These are phyloP conservation scores for Tupiocoris notatus DNA, from an alignment of 2,888 invertebrate species.

Conservation along the genomic window DNA sequence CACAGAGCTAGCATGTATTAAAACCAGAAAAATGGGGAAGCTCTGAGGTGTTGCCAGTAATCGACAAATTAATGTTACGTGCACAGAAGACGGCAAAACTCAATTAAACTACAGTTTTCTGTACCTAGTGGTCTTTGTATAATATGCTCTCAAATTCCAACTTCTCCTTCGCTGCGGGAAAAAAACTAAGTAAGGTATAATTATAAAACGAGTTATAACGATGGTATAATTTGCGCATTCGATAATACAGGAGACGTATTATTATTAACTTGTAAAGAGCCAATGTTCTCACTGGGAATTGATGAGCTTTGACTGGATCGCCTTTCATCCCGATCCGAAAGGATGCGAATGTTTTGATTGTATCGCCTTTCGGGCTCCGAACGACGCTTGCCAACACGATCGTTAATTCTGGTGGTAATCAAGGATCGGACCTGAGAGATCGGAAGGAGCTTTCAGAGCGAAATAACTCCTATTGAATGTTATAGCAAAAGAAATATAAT, in stretches of 20 bases:
- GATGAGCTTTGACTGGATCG: slow-evolving; percentile 6
- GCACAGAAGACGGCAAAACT: no score
- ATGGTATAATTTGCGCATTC: no score
- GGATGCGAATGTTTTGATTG: slow-evolving; percentile 8
- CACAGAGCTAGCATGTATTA: no score
- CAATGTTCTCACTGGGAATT: neutral
- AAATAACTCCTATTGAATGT: slow-evolving; percentile 8
- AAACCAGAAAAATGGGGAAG: no score
- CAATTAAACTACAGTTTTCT: no score
- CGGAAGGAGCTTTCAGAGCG: neutral
- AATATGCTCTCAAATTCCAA: no score
- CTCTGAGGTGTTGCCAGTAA: no score
- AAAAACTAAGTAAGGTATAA: no score
- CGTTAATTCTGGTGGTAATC: slow-evolving; percentile 27
- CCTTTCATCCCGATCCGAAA: slow-evolving; percentile 5
- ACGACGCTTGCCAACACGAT: slow-evolving; percentile 11
- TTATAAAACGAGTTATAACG: no score
- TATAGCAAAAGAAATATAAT: slow-evolving; percentile 6
- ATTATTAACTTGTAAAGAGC: slow-evolving; percentile 11
- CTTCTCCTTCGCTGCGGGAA: no score
- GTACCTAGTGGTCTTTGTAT: no score
- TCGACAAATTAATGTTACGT: no score
- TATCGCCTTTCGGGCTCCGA: neutral
- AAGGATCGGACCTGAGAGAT: slow-evolving; percentile 5
- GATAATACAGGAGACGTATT: slow-evolving; percentile 3